phyloP scores from a whole-genome alignment of 2,797 vertebrate genomes.

The Parotocinclus haroldoi region DNA sequence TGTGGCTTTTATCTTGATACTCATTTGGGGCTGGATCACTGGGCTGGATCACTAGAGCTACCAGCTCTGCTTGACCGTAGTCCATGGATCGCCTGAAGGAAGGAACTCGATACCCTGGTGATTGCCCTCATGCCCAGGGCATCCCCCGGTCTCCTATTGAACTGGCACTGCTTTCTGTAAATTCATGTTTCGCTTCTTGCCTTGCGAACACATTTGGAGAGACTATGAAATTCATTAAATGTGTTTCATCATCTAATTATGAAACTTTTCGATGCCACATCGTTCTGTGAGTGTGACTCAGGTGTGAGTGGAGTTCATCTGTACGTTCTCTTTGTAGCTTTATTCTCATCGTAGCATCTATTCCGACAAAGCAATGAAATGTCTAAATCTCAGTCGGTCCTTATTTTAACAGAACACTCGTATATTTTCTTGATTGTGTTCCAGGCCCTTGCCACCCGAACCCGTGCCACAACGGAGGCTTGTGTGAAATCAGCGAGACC shows the following conservation, averaged over 20 bases:
- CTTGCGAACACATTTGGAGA: too few relatives aligned
- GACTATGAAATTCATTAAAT: too few relatives aligned
- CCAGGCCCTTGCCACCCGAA: conserved; percentile 92
- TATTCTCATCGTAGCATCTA: too few relatives aligned
- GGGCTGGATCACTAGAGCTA: background rate
- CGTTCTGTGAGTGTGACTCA: too few relatives aligned
- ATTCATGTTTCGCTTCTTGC: too few relatives aligned
- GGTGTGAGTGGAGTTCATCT: too few relatives aligned
- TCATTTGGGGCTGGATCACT: too few relatives aligned
- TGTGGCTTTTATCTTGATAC: background rate
- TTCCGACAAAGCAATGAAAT: background rate
- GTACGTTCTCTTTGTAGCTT: too few relatives aligned
- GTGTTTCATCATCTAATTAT: too few relatives aligned
- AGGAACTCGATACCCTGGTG: conserved; percentile 13
- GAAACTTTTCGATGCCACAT: too few relatives aligned
- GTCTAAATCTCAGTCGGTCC: background rate
- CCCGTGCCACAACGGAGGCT: conserved; percentile 95
- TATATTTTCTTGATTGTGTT: conserved; percentile 34
- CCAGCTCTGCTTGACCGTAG: background rate
- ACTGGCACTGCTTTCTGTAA: conserved; percentile 10
- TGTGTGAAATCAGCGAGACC: conserved; percentile 92
- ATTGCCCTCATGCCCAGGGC: conserved; percentile 23
- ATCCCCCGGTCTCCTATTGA: conserved; percentile 18
- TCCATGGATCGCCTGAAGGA: conserved; percentile 16
- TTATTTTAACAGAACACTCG: background rate